Evolutionary conservation across 2,888 invertebrate species (phyloP).

Genomic region (Antheraea assamensis): DNA sequence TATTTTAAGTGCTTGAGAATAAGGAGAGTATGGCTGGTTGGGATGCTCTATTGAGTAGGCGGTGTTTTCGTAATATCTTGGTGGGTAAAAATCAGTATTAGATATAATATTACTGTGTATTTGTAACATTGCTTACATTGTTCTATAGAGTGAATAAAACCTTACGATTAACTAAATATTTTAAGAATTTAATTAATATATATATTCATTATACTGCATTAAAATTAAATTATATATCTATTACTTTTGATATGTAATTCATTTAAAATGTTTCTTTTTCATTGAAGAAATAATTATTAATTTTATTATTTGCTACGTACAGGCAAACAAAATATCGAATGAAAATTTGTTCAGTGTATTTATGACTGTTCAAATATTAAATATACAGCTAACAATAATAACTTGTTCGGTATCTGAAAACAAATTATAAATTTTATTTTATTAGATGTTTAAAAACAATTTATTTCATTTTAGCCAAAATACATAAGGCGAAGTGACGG

Average conservation of each 20-base stretch:
- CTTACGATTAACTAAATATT: not conserved
- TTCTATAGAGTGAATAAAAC: not conserved
- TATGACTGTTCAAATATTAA: not conserved
- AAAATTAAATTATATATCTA: not conserved
- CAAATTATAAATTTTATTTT: not conserved
- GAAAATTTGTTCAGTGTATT: not conserved
- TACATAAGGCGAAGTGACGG: not conserved
- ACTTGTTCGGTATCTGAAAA: not conserved
- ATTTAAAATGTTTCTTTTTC: not conserved
- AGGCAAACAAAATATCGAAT: not conserved
- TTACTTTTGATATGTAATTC: not conserved
- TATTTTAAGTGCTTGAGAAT: not conserved
- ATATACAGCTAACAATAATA: not conserved
- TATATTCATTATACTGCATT: no score
- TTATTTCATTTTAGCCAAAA: not conserved
- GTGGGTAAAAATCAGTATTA: slow-evolving; percentile 10
- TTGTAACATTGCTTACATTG: not conserved
- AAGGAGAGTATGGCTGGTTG: not conserved
- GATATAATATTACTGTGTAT: not conserved
- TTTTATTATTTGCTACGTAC: not conserved
- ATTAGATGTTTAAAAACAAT: not conserved
- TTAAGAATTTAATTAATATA: no score
- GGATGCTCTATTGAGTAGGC: not conserved
- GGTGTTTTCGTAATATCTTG: not conserved
- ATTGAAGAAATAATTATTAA: not conserved